Conservation (phyloP, 2,888 invertebrate genomes). For the Cataglyphis livida region DNA sequence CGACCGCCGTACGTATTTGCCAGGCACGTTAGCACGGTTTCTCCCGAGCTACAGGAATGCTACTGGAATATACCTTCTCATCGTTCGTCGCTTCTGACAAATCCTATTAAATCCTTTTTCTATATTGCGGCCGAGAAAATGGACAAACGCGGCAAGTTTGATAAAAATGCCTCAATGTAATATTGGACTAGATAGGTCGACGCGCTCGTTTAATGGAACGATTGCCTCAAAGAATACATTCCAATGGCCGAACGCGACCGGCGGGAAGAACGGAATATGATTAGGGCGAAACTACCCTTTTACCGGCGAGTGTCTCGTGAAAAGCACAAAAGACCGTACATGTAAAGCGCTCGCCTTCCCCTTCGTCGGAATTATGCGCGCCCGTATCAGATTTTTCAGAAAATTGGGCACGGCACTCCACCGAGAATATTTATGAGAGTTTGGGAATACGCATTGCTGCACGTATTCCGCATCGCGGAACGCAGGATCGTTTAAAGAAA, state of each 20-base stretch:
- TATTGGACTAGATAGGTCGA: not conserved
- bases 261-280: constrained; percentile 32
- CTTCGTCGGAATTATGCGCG: constrained; percentile 29
- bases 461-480: not conserved
- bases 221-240: constrained; percentile 41
- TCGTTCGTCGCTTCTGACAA: constrained; percentile 61
- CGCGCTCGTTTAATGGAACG: constrained; percentile 44
- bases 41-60: constrained; percentile 63
- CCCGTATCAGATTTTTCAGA: constrained; percentile 34
- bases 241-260: constrained; percentile 18
- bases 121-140: constrained; percentile 52
- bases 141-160: constrained; percentile 60
- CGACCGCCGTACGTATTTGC: constrained; percentile 43
- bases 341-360: constrained; percentile 9
- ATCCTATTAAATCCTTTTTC: constrained; percentile 71
- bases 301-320: constrained; percentile 27
- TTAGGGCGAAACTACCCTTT: constrained; percentile 40
- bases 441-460: not conserved
- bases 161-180: constrained; percentile 49
- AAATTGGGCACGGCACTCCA: constrained; percentile 28
- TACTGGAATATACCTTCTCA: constrained; percentile 62
- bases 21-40: constrained; percentile 26
- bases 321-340: constrained; percentile 20
- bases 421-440: constrained; percentile 35
- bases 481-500: not conserved